Conservation (phyloP, 2,797 vertebrate genomes). For the Anabacerthia variegaticeps region DNA sequence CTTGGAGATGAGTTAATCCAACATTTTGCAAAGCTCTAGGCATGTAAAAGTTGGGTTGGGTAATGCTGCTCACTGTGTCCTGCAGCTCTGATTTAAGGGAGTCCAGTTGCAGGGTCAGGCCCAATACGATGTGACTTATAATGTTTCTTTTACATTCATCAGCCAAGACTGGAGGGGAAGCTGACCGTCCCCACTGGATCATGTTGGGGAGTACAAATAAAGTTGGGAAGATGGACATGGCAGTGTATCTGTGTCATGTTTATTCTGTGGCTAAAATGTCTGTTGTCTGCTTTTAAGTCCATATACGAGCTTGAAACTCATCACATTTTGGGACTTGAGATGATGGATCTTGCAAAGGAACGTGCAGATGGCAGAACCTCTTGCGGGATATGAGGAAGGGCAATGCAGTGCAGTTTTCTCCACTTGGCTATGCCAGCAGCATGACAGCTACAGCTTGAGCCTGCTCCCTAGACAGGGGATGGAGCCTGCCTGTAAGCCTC, state of each 20-base stretch:
- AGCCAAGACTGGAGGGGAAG: not conserved
- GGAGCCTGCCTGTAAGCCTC: not conserved
- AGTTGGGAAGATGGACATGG: not conserved
- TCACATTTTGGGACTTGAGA: not conserved
- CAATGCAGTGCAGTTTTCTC: not conserved
- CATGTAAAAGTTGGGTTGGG: not conserved
- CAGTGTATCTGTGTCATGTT: not conserved
- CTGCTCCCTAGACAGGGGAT: accelerated
- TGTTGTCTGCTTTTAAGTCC: not conserved
- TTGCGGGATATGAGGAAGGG: not conserved
- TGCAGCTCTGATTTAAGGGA: not conserved
- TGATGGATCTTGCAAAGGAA: not conserved
- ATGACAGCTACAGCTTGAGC: not conserved
- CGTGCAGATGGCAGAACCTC: not conserved
- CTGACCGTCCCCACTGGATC: not conserved
- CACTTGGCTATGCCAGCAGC: not conserved
- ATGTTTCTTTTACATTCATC: not conserved
- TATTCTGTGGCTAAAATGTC: not conserved
- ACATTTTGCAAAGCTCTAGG: not conserved
- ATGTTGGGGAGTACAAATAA: slow-evolving; percentile 43
- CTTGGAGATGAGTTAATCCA: not conserved
- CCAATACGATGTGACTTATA: not conserved
- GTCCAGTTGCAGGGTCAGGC: not conserved
- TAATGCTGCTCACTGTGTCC: not conserved
- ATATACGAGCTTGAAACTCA: accelerated